Percentiles rank a stretch among this genome's conserved stretches.
phyloP scores from a whole-genome alignment of 1,140 invertebrate genomes.

The Panulirus ornatus region DNA sequence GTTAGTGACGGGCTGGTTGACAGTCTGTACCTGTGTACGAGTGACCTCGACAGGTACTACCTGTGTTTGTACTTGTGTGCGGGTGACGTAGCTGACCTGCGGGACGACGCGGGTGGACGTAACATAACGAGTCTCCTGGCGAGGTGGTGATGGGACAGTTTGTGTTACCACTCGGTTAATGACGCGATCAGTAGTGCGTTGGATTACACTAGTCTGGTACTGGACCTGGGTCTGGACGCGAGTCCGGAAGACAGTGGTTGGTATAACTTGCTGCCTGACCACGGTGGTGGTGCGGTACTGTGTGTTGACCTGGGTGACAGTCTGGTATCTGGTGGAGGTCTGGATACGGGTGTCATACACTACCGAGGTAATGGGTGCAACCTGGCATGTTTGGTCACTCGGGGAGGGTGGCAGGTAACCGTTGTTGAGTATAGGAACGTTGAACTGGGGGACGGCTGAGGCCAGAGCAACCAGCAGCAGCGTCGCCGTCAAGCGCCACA shows the following conservation, averaged over 20 bases:
- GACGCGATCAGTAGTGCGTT: slow-evolving; percentile 6
- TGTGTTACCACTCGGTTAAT: slow-evolving; percentile 50
- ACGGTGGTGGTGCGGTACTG: slow-evolving; percentile 56
- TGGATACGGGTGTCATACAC: slow-evolving; percentile 33
- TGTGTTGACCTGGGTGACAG: slow-evolving; percentile 38
- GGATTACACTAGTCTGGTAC: slow-evolving; percentile 60
- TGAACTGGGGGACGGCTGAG: slow-evolving; percentile 42
- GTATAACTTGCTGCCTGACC: slow-evolving; percentile 52
- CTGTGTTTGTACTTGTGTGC: slow-evolving; percentile 59
- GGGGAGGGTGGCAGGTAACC: slow-evolving; percentile 45
- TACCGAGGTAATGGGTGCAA: slow-evolving; percentile 40
- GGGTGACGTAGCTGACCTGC: slow-evolving; percentile 61
- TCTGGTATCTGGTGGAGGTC: slow-evolving; percentile 46
- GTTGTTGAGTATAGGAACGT: slow-evolving; percentile 23
- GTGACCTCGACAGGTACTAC: slow-evolving; percentile 61
- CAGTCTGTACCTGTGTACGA: slow-evolving; percentile 41
- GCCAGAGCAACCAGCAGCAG: slow-evolving; percentile 47
- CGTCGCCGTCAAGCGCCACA: slow-evolving; percentile 65
- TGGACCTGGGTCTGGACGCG: slow-evolving; percentile 56
- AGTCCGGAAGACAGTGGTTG: slow-evolving; percentile 55
- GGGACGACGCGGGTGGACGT: slow-evolving; percentile 60
- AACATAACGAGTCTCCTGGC: slow-evolving; percentile 25
- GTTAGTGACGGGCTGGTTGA: slow-evolving; percentile 32
- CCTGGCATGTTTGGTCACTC: neutral
- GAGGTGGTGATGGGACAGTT: slow-evolving; percentile 46